These are phyloP conservation scores for Zaprionus camerounensis DNA, from an alignment of 1,140 invertebrate species.

Conservation along the genomic window DNA sequence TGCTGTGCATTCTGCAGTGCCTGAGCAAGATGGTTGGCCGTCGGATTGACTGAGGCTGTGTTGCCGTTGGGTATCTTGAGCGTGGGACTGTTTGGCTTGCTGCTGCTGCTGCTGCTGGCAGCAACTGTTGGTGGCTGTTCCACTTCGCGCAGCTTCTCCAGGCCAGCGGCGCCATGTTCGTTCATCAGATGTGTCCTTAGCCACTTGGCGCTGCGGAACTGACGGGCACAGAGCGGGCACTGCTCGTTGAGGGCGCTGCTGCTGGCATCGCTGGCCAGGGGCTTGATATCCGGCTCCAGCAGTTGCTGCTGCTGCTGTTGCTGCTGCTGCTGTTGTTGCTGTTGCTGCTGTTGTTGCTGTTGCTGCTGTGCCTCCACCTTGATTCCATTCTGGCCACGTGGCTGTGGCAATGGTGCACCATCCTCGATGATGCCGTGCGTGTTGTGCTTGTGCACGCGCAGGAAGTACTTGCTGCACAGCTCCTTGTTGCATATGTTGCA, in stretches of 20 bases:
- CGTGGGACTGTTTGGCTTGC: constrained; percentile 85
- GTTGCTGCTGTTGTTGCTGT: constrained; percentile 24
- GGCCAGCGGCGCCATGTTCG: constrained; percentile 91
- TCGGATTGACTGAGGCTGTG: constrained; percentile 27
- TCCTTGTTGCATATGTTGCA: constrained; percentile 99
- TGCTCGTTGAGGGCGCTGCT: constrained; percentile 86
- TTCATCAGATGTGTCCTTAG: constrained; percentile 94
- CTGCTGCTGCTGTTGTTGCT: constrained; percentile 62
- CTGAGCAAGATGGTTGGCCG: constrained; percentile 71
- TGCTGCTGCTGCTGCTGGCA: not conserved
- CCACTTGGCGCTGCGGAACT: constrained; percentile 96
- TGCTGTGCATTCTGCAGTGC: constrained; percentile 79
- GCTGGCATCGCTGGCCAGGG: constrained; percentile 31
- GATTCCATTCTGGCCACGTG: constrained; percentile 85
- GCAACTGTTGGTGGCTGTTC: constrained; percentile 83
- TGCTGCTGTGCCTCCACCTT: constrained; percentile 83
- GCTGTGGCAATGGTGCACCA: constrained; percentile 86
- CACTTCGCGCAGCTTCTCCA: constrained; percentile 89
- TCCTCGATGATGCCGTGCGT: constrained; percentile 97
- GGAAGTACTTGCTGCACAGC: constrained; percentile 98
- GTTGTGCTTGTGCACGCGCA: constrained; percentile 98
- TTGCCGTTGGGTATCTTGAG: constrained; percentile 88
- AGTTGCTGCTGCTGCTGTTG: constrained; percentile 83
- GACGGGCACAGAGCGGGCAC: constrained; percentile 93
- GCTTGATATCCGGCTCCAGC: constrained; percentile 74